Conservation (phyloP, 2,888 invertebrate genomes). For the Rotaria socialis region DNA sequence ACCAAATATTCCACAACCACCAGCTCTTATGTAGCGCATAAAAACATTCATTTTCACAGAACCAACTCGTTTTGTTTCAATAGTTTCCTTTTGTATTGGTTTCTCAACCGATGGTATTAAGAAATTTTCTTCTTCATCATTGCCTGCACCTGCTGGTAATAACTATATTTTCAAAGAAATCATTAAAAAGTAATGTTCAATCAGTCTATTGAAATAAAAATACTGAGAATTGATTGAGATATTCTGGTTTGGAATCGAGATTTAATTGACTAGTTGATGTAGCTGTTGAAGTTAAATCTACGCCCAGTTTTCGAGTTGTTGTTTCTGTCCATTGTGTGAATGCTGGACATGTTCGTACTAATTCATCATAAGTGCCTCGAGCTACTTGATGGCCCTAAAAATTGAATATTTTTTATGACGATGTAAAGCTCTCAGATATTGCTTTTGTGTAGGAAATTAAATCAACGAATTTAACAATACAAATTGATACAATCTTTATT, state of each 20-base stretch:
- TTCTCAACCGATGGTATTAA: neutral
- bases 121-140: neutral
- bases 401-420: neutral
- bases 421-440: too few relatives aligned
- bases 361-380: neutral
- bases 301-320: neutral
- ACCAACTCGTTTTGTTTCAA: neutral
- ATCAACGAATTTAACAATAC: too few relatives aligned
- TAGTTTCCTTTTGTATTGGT: neutral
- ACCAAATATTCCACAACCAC: conserved; percentile 1
- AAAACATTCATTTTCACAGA: neutral
- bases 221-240: neutral
- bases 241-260: neutral
- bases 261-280: neutral
- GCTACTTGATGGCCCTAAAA: neutral
- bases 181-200: neutral
- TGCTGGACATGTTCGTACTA: neutral
- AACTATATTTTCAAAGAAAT: neutral
- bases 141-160: neutral
- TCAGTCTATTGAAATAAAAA: neutral
- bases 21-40: neutral
- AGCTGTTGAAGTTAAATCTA: neutral
- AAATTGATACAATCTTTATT: neutral
- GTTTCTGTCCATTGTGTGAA: conserved; percentile 12
- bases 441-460: too few relatives aligned